Conservation (phyloP, 2,797 vertebrate species). For the Pseudochaenichthys georgianus region DNA sequence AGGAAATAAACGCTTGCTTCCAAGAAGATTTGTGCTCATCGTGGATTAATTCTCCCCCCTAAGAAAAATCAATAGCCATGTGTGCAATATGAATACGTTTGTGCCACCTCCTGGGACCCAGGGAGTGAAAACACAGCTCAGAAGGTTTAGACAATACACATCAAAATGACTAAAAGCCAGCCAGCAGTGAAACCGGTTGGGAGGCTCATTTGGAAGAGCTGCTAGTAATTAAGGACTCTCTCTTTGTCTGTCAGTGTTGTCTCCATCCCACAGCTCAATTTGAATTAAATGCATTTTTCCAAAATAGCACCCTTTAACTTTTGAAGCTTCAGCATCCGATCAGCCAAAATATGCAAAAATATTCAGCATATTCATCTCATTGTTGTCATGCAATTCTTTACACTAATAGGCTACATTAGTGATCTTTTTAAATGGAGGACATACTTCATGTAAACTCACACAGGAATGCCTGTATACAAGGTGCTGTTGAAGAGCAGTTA, state of each 20-base stretch:
- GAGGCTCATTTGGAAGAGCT: slow-evolving; percentile 32
- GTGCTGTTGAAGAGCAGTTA: background rate
- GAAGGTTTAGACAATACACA: slow-evolving; percentile 64
- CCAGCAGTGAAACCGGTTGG: slow-evolving; percentile 36
- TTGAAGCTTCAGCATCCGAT: slow-evolving; percentile 62
- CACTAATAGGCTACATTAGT: background rate
- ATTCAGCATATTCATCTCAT: slow-evolving; percentile 55
- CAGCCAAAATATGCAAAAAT: slow-evolving; percentile 69
- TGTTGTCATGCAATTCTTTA: slow-evolving; percentile 18
- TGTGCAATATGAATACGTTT: slow-evolving; percentile 79
- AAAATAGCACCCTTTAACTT: slow-evolving; percentile 52
- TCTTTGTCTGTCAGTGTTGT: slow-evolving; percentile 19
- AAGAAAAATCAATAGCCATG: slow-evolving; percentile 78
- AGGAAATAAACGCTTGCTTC: slow-evolving; percentile 72
- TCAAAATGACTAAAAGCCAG: slow-evolving; percentile 65
- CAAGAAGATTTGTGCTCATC: slow-evolving; percentile 78
- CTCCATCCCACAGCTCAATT: slow-evolving; percentile 26
- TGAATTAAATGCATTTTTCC: slow-evolving; percentile 47
- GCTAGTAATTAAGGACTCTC: slow-evolving; percentile 61
- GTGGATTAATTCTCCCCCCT: slow-evolving; percentile 78
- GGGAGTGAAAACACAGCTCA: slow-evolving; percentile 50
- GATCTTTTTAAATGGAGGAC: slow-evolving; percentile 23
- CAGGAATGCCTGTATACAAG: slow-evolving; percentile 21
- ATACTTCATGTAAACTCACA: slow-evolving; percentile 19
- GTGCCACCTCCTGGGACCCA: slow-evolving; percentile 71